phyloP scores from a whole-genome alignment of 1,140 invertebrate genomes.

The Halotydeus destructor region DNA sequence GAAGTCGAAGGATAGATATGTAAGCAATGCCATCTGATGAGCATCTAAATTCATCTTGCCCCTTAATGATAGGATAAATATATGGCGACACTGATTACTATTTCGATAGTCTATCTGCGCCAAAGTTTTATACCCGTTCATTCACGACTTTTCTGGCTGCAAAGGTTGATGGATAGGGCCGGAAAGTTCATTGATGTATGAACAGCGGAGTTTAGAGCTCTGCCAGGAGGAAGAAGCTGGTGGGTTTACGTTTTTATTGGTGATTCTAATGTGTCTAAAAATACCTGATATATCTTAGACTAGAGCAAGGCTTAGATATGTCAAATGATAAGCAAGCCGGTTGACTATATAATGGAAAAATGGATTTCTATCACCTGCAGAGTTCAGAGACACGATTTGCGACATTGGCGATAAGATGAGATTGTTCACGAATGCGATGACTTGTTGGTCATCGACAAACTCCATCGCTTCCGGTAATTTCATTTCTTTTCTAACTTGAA shows the following conservation, averaged over 20 bases:
- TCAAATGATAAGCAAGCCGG: slow-evolving; percentile 76
- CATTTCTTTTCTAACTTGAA: not conserved
- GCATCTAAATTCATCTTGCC: not conserved
- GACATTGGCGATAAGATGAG: slow-evolving; percentile 44
- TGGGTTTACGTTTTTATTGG: slow-evolving; percentile 9
- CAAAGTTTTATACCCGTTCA: slow-evolving; percentile 97
- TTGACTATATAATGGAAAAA: slow-evolving; percentile 72
- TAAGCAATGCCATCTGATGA: not conserved
- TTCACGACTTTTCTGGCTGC: slow-evolving; percentile 85
- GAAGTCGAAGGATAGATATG: too few relatives aligned
- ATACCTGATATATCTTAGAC: slow-evolving; percentile 53
- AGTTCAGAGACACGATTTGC: slow-evolving; percentile 24
- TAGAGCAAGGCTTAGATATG: slow-evolving; percentile 67
- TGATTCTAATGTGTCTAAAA: not conserved
- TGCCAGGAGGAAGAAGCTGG: not conserved
- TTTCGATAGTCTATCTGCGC: slow-evolving; percentile 81
- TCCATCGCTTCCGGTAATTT: slow-evolving; percentile 85
- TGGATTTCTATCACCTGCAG: slow-evolving; percentile 84
- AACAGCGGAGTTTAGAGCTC: slow-evolving; percentile 27
- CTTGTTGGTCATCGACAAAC: slow-evolving; percentile 97
- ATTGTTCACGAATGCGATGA: slow-evolving; percentile 93
- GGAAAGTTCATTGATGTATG: slow-evolving; percentile 85
- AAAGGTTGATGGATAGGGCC: slow-evolving; percentile 93
- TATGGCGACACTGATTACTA: slow-evolving; percentile 78
- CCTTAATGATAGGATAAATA: not conserved